Evolutionary conservation across 1,140 invertebrate species (phyloP).

Genomic region (Antheraea mylitta): DNA sequence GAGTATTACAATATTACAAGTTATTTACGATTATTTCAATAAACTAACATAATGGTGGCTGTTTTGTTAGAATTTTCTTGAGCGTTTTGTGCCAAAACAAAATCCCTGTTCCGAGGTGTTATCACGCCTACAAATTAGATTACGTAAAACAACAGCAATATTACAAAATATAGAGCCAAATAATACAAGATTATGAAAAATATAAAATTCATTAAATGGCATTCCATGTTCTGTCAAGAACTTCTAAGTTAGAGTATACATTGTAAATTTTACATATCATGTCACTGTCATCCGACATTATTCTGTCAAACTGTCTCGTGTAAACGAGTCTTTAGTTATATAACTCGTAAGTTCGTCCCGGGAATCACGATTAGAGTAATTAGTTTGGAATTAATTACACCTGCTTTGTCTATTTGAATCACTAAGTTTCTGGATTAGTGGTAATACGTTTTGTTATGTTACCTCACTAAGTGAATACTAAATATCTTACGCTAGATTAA

Average conservation of each 20-base stretch:
- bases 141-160: no score
- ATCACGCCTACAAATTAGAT: no score
- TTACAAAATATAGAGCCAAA: no score
- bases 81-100: no score
- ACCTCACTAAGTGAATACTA: not conserved
- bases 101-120: no score
- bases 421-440: slow-evolving; percentile 1
- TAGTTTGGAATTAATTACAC: slow-evolving; percentile 59
- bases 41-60: no score
- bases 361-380: slow-evolving; percentile 46
- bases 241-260: not conserved
- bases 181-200: no score
- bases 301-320: slow-evolving; percentile 1
- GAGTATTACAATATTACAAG: no score
- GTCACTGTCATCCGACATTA: not conserved
- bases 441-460: slow-evolving; percentile 1
- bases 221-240: no score
- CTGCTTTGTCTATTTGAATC: slow-evolving; percentile 28
- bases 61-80: no score
- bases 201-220: no score
- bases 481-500: not conserved
- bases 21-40: no score
- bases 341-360: slow-evolving; percentile 37
- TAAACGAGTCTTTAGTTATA: slow-evolving; percentile 28
- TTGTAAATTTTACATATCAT: not conserved